These are phyloP conservation scores for Halictus rubicundus DNA, from an alignment of 1,140 invertebrate genomes.

Conservation along the genomic window DNA sequence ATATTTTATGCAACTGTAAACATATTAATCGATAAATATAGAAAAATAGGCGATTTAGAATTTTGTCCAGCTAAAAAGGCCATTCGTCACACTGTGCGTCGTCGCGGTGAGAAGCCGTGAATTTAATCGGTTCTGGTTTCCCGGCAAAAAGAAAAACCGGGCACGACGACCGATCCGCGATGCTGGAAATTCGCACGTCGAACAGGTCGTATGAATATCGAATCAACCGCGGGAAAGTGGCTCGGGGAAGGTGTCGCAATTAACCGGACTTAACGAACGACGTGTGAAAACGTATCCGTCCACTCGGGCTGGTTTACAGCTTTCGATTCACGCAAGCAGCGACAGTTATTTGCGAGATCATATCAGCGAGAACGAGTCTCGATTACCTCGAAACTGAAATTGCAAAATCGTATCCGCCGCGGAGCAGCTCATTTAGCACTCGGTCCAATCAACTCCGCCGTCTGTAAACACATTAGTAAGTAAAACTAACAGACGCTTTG, in stretches of 20 bases:
- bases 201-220: not conserved
- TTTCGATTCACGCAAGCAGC: not conserved
- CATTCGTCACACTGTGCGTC: no score
- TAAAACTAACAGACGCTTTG: no score
- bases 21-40: no score
- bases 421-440: not conserved
- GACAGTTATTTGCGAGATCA: constrained; percentile 4
- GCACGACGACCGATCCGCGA: not conserved
- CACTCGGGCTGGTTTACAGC: not conserved
- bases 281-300: not conserved
- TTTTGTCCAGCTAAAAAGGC: no score
- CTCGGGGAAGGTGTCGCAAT: constrained; percentile 18
- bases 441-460: no score
- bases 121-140: not conserved
- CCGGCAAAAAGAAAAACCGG: not conserved
- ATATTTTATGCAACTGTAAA: no score
- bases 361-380: constrained; percentile 15
- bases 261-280: not conserved
- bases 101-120: not conserved
- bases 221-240: not conserved
- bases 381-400: constrained; percentile 16
- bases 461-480: no score
- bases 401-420: not conserved
- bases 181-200: constrained; percentile 2
- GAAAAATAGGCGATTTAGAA: no score